phyloP scores from a whole-genome alignment of 2,888 invertebrate species.

The Torymus aiolomorphi region DNA sequence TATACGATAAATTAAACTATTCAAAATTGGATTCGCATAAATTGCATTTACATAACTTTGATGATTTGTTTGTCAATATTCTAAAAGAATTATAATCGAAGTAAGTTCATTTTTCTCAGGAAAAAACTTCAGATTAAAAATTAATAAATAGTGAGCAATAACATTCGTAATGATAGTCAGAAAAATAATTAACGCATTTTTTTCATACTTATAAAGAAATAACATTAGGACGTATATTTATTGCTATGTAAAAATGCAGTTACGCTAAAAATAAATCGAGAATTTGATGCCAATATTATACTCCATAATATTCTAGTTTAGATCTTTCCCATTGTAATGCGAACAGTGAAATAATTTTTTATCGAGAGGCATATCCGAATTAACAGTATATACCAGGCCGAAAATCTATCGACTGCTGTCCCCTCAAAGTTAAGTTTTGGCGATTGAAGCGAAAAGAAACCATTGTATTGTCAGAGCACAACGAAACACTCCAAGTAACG shows the following conservation, averaged over 20 bases:
- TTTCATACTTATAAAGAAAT: slow-evolving; percentile 14
- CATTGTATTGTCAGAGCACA: slow-evolving; percentile 5
- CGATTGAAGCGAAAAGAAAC: not conserved
- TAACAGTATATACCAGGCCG: slow-evolving; percentile 4
- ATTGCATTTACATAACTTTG: too few relatives aligned
- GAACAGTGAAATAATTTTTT: slow-evolving; percentile 17
- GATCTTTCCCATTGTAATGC: not conserved
- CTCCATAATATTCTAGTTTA: slow-evolving; percentile 13
- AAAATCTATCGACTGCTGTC: slow-evolving; percentile 24
- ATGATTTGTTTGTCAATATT: not conserved
- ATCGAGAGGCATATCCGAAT: too few relatives aligned
- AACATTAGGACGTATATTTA: not conserved
- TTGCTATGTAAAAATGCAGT: slow-evolving; percentile 34
- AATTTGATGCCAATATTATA: slow-evolving; percentile 42
- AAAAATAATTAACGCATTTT: slow-evolving; percentile 21
- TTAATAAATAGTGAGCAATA: slow-evolving; percentile 25
- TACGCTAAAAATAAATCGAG: slow-evolving; percentile 15
- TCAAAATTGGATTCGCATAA: too few relatives aligned
- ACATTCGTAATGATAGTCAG: slow-evolving; percentile 1
- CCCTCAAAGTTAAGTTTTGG: not conserved
- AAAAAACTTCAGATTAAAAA: slow-evolving; percentile 12
- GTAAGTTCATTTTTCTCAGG: slow-evolving; percentile 41
- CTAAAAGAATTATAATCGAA: not conserved
- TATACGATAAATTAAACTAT: not conserved
- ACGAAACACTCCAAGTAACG: not conserved